Evolutionary conservation across 1,140 invertebrate genomes (phyloP).

Genomic region (Drosophila orosa): DNA sequence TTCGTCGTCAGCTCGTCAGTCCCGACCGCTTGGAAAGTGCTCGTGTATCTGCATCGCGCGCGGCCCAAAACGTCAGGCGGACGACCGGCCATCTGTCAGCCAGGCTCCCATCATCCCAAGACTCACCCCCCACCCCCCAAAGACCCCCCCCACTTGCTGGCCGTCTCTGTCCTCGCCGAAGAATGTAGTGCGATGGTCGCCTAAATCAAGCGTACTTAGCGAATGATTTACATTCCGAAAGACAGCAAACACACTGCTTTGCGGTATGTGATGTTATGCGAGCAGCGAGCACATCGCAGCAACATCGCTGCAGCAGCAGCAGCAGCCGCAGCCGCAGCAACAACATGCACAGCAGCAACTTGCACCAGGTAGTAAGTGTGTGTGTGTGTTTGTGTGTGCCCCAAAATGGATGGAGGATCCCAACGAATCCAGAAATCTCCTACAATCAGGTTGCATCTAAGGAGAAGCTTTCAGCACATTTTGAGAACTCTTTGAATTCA

Average conservation of each 20-base stretch:
- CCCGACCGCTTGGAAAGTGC: slow-evolving; percentile 58
- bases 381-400: slow-evolving; percentile 35
- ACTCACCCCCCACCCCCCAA: neutral
- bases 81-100: slow-evolving; percentile 68
- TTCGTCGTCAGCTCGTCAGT: slow-evolving; percentile 81
- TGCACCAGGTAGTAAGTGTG: slow-evolving; percentile 21
- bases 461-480: neutral
- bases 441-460: slow-evolving; percentile 14
- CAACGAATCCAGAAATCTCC: slow-evolving; percentile 45
- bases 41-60: slow-evolving; percentile 78
- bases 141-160: neutral
- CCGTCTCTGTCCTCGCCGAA: slow-evolving; percentile 50
- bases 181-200: slow-evolving; percentile 83
- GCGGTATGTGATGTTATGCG: slow-evolving; percentile 84
- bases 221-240: slow-evolving; percentile 84
- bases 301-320: slow-evolving; percentile 24
- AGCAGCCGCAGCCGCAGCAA: slow-evolving; percentile 34
- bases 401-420: slow-evolving; percentile 14
- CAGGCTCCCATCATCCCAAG: slow-evolving; percentile 31
- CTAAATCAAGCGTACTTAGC: slow-evolving; percentile 84
- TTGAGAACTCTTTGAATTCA: neutral
- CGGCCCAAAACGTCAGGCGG: slow-evolving; percentile 61
- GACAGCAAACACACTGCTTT: slow-evolving; percentile 84
- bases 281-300: slow-evolving; percentile 52
- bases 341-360: slow-evolving; percentile 38